phyloP scores from a whole-genome alignment of 1,140 invertebrate genomes.

The Platorchestia sp. region DNA sequence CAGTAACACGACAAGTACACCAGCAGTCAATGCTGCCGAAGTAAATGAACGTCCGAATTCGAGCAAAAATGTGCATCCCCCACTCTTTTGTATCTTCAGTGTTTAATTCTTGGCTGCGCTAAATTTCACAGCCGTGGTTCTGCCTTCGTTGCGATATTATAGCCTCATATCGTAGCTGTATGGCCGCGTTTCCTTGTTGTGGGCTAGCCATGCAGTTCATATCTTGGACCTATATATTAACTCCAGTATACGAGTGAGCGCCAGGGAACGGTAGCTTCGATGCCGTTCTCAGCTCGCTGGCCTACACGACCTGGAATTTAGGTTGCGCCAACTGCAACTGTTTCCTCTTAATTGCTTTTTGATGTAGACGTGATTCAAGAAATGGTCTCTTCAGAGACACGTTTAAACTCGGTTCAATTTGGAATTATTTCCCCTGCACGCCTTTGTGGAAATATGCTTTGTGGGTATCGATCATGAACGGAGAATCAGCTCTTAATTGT shows the following conservation, averaged over 20 bases:
- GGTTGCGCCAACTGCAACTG: conserved; percentile 23
- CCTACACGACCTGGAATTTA: conserved; percentile 10
- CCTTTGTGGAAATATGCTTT: background rate
- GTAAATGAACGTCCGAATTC: background rate
- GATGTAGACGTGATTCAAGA: conserved; percentile 44
- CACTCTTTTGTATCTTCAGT: conserved; percentile 43
- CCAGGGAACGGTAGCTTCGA: conserved; percentile 45
- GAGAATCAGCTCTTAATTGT: no score
- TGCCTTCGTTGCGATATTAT: conserved; percentile 53
- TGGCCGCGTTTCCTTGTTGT: conserved; percentile 54
- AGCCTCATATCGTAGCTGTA: conserved; percentile 53
- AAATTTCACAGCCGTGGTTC: conserved; percentile 52
- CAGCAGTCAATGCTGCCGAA: background rate
- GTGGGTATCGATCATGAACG: background rate
- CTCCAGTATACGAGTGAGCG: conserved; percentile 45
- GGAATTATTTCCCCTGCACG: background rate
- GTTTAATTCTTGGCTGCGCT: conserved; percentile 51
- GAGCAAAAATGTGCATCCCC: conserved; percentile 29
- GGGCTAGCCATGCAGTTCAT: conserved; percentile 53
- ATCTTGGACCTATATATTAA: conserved; percentile 52
- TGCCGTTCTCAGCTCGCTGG: conserved; percentile 3
- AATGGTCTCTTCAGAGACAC: conserved; percentile 24
- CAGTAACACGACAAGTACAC: background rate
- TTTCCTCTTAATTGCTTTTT: conserved; percentile 50
- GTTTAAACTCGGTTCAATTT: background rate